Evolutionary conservation across 2,888 invertebrate species (phyloP), one percentile per base, ranked within the genome.

Genomic region (Opisthograptis luteolata): DNA sequence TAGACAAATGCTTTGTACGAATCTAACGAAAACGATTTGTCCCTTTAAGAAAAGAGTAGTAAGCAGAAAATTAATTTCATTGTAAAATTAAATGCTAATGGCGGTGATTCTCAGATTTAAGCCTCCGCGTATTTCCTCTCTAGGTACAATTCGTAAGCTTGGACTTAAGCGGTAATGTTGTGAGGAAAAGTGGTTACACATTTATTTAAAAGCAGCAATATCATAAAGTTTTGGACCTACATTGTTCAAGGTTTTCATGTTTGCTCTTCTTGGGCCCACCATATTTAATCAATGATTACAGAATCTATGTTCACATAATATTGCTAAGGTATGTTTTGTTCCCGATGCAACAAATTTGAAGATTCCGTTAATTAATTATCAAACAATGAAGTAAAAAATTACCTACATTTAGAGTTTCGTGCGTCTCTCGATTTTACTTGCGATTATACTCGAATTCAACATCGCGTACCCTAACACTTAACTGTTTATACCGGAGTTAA

Each of bases 401-500:
- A n/a, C n/a, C n/a, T n/a, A n/a, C n/a, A n/a, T n/a, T n/a, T n/a
- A n/a, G n/a, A n/a, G n/a, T n/a, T n/a, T n/a, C n/a, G n/a, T n/a
- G n/a, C n/a, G n/a, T n/a, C 14, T 40, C 15, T 41, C 8, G 20
- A 39, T 44, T 46, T 20, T 32, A 44, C 42, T 22, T 50, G 43
- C 60, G 68, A 77, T 64, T 76, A 80, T 87, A 84, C 84, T 44
- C 58, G 68, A 77, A 81, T 79, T 76, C 81, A 68, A 80, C 77
- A 63, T 81, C 80, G 78, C 71, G 79, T 84, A 86, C 84, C 86
- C 86, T 84, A 87, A 88, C 88, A 89, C 86, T 89, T 89, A 89
- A 89, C 90, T 88, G 89, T 89, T 90, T 90, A 90, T 90, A 84
- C 84, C 83, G 75, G 83, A 87, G 86, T 86, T 89, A 87, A 85